Evolutionary conservation across 2,888 invertebrate species (phyloP).

Genomic region (Neelides folsomi): DNA sequence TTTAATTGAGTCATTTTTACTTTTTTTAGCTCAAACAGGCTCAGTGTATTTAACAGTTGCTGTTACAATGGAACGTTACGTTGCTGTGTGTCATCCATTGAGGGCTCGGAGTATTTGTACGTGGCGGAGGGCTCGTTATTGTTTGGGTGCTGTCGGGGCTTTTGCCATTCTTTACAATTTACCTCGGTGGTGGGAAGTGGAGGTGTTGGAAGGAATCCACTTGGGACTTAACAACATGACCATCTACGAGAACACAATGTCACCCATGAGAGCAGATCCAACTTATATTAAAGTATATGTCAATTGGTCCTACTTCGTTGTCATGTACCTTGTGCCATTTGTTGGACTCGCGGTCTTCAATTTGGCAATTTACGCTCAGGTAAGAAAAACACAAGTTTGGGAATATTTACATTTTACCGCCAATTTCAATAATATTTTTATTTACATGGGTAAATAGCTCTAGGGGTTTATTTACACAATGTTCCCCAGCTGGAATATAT

Average conservation of each 20-base stretch:
- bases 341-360: constrained; percentile 76
- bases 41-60: constrained; percentile 71
- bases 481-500: too few species aligned
- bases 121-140: constrained; percentile 68
- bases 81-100: constrained; percentile 82
- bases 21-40: constrained; percentile 53
- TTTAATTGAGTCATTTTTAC: not conserved
- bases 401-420: too few species aligned
- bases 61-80: constrained; percentile 72
- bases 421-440: too few species aligned
- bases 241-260: constrained; percentile 41
- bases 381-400: constrained; percentile 39
- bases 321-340: constrained; percentile 89
- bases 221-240: constrained; percentile 22
- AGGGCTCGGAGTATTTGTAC: constrained; percentile 81
- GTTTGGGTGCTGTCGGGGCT: constrained; percentile 65
- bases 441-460: too few species aligned
- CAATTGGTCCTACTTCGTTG: constrained; percentile 84
- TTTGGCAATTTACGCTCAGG: constrained; percentile 74
- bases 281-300: constrained; percentile 76
- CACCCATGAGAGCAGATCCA: constrained; percentile 53
- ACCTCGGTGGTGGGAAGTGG: constrained; percentile 42
- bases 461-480: too few species aligned
- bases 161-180: constrained; percentile 75
- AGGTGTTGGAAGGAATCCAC: constrained; percentile 14